A percentile compares a stretch with the other conserved stretches of the same genome.
Evolutionary conservation across 1,140 invertebrate species (phyloP).

Genomic region (Drosophila subpulchrella): DNA sequence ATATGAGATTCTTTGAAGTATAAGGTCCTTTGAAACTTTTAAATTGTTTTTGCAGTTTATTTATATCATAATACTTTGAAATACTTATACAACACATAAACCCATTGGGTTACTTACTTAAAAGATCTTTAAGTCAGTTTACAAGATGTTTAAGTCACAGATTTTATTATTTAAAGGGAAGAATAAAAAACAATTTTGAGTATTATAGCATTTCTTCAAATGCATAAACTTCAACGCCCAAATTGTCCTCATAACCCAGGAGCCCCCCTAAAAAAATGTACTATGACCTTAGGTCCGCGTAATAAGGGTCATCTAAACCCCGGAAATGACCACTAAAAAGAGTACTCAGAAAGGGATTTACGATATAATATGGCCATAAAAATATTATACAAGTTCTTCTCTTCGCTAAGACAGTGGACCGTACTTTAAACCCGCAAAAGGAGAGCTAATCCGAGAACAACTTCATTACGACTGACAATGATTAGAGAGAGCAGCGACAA

Average conservation of each 20-base stretch:
- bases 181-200: too few species aligned
- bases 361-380: slow-evolving; percentile 27
- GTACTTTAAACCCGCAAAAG: slow-evolving; percentile 13
- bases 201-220: not conserved
- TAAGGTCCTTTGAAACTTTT: too few species aligned
- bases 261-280: not conserved
- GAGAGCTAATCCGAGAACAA: slow-evolving; percentile 32
- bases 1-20: too few species aligned
- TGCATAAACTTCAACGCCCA: not conserved
- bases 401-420: not conserved
- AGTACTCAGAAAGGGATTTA: slow-evolving; percentile 39
- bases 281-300: not conserved
- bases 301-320: slow-evolving; percentile 13
- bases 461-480: slow-evolving; percentile 50
- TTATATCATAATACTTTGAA: too few species aligned
- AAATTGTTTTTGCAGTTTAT: not conserved
- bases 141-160: not conserved
- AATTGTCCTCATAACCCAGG: not conserved
- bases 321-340: slow-evolving; percentile 24
- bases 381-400: slow-evolving; percentile 32
- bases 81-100: too few species aligned
- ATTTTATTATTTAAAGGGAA: not conserved
- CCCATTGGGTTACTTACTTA: not conserved
- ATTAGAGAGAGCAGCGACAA: slow-evolving; percentile 53
- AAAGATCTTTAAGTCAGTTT: not conserved